phyloP scores from a whole-genome alignment of 1,140 invertebrate genomes.

The Pygmarrhopalites habei region DNA sequence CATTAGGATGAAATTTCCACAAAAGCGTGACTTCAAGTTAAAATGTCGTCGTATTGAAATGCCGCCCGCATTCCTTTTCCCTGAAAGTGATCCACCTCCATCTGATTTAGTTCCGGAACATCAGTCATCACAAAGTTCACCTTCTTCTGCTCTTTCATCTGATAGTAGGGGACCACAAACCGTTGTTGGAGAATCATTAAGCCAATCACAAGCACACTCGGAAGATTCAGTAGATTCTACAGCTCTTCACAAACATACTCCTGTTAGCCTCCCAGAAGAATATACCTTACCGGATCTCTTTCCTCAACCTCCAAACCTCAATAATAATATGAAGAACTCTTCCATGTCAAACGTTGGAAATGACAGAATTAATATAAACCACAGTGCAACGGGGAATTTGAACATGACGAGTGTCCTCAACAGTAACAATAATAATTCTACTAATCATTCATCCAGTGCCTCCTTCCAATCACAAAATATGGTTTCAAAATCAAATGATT shows the following conservation, averaged over 20 bases:
- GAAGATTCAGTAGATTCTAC: conserved; percentile 24
- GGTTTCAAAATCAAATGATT: no score
- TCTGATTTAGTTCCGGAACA: conserved; percentile 50
- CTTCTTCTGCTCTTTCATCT: not conserved
- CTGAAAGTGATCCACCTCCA: conserved; percentile 60
- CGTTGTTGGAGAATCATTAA: not conserved
- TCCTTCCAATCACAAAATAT: no score
- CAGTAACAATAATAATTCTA: no score
- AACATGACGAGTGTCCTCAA: not conserved
- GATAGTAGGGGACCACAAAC: not conserved
- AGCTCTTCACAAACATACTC: not conserved
- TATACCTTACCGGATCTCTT: conserved; percentile 36
- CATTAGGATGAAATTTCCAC: conserved; percentile 55
- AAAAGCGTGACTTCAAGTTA: no score
- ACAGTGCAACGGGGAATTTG: not conserved
- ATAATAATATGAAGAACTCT: no score
- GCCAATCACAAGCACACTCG: not conserved
- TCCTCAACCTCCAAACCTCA: conserved; percentile 5
- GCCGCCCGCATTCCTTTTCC: conserved; percentile 70
- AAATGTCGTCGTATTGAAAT: conserved; percentile 69
- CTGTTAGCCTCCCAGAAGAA: conserved; percentile 30
- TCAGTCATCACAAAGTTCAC: conserved; percentile 37
- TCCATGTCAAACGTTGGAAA: not conserved
- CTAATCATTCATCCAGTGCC: no score
- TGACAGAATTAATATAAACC: not conserved